Conservation (phyloP, 2,113 vertebrate species). For the Sula dactylatra region DNA sequence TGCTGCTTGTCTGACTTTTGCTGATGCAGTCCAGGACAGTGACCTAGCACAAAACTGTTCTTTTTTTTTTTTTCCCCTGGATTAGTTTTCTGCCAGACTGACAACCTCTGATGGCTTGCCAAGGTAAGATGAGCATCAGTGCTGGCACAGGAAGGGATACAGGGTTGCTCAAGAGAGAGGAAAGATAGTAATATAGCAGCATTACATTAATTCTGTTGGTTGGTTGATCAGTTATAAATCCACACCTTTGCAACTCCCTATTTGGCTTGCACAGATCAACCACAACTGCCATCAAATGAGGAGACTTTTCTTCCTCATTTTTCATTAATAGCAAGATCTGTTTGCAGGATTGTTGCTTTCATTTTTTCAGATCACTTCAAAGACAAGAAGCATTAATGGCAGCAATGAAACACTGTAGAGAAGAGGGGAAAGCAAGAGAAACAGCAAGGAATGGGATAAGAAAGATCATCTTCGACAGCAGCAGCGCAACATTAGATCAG, state of each 20-base stretch:
- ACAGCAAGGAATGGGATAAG: not conserved
- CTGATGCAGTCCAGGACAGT: not conserved
- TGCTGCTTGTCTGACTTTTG: not conserved
- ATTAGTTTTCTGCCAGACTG: not conserved
- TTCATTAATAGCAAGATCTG: not conserved
- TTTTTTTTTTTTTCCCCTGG: not conserved
- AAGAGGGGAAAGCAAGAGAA: not conserved
- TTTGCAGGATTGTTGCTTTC: not conserved
- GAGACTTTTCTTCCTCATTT: not conserved
- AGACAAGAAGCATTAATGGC: not conserved
- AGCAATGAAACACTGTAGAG: not conserved
- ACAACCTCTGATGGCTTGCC: constrained; percentile 2
- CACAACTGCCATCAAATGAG: not conserved
- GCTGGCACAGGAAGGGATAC: not conserved
- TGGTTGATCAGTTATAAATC: not conserved
- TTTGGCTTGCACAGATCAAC: not conserved
- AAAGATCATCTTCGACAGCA: not conserved
- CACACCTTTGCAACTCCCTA: not conserved
- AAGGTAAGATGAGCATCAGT: not conserved
- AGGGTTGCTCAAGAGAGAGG: not conserved
- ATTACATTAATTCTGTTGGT: not conserved
- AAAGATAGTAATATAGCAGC: not conserved
- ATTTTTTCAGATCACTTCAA: not conserved
- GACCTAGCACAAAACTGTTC: constrained; percentile 20
- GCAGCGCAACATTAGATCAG: not conserved